Conservation (phyloP, 1,140 invertebrate species). For the Ostrea denselamellosa region DNA sequence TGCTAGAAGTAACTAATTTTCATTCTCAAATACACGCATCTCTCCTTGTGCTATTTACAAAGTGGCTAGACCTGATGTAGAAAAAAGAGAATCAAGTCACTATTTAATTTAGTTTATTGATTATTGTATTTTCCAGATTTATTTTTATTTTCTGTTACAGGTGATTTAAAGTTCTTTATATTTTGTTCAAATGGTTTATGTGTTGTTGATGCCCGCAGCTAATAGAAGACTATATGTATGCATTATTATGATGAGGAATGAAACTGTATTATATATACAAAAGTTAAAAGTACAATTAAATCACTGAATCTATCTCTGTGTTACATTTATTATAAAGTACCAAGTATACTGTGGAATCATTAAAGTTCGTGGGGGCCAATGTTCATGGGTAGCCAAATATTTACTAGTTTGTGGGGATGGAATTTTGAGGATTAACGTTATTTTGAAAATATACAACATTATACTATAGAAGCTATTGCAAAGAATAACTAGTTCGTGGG, state of each 20-base stretch:
- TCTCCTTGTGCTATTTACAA: not conserved
- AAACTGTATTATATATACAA: constrained; percentile 24
- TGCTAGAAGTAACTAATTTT: too few relatives aligned
- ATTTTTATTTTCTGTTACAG: constrained; percentile 19
- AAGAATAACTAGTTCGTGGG: too few relatives aligned
- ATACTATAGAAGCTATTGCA: too few relatives aligned
- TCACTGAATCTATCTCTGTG: not conserved
- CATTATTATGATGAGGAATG: not conserved
- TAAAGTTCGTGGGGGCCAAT: too few relatives aligned
- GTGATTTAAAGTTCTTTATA: not conserved
- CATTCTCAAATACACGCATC: too few relatives aligned
- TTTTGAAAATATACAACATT: too few relatives aligned
- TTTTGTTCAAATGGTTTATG: not conserved
- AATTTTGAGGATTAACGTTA: too few relatives aligned
- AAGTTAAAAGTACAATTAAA: constrained; percentile 26
- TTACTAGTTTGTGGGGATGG: too few relatives aligned
- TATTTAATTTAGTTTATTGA: not conserved
- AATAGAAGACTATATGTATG: not conserved
- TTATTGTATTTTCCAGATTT: constrained; percentile 5
- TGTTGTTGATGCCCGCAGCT: not conserved
- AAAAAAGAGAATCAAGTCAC: not conserved
- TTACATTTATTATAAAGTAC: not conserved
- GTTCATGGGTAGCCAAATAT: too few relatives aligned
- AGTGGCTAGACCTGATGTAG: not conserved
- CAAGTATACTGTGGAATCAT: too few relatives aligned